Conservation (phyloP, 2,888 invertebrate species). For the Bugulina stolonifera region DNA sequence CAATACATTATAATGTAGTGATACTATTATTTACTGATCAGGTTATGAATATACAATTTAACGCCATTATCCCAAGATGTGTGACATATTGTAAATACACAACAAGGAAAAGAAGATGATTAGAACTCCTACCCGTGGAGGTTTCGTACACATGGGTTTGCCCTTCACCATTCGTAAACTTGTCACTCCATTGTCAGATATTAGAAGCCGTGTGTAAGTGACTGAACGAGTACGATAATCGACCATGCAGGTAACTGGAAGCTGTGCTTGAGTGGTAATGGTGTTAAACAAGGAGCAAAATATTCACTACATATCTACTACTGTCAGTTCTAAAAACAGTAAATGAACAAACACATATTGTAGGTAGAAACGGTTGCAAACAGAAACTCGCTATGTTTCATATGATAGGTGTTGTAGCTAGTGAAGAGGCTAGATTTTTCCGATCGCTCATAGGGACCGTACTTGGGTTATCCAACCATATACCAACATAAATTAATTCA, state of each 20-base stretch:
- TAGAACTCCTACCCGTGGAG: no score
- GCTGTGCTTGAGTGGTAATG: neutral
- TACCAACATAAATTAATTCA: neutral
- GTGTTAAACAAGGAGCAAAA: neutral
- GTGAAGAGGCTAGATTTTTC: neutral
- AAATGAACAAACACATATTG: neutral
- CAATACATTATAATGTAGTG: no score
- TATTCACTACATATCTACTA: neutral
- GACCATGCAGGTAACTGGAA: neutral
- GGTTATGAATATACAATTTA: no score
- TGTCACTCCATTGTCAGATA: no score
- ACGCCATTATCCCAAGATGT: no score
- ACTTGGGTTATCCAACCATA: neutral
- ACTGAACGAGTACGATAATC: neutral
- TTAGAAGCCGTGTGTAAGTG: neutral
- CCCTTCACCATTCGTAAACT: no score
- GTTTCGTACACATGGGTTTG: no score
- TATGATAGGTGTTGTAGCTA: neutral
- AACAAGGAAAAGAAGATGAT: no score
- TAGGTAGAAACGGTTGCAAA: neutral
- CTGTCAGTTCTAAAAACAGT: neutral
- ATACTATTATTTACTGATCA: no score
- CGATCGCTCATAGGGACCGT: slow-evolving; percentile 24
- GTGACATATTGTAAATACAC: no score
- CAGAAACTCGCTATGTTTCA: neutral